Percentiles rank a stretch among this genome's conserved stretches.
Evolutionary conservation across 2,113 vertebrate species (phyloP).

Genomic region (Scomber colias): DNA sequence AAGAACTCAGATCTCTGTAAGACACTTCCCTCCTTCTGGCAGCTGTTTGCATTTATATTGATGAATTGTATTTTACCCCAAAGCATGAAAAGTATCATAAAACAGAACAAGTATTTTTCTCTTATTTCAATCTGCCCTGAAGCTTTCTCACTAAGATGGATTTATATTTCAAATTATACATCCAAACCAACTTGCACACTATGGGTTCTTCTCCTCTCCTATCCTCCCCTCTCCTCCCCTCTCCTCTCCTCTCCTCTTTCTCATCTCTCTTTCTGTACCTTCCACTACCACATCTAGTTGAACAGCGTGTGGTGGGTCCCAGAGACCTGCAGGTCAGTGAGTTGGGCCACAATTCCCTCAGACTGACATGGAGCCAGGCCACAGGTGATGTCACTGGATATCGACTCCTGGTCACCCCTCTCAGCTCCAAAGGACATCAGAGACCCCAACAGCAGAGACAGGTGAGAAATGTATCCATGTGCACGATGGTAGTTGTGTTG

Average conservation of each 20-base stretch:
- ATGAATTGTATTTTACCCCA: slow-evolving; percentile 11
- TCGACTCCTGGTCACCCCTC: slow-evolving; percentile 81
- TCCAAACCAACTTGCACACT: slow-evolving; percentile 1
- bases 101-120: slow-evolving; percentile 11
- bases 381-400: slow-evolving; percentile 88
- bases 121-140: slow-evolving; percentile 22
- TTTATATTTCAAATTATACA: slow-evolving; percentile 21
- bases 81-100: slow-evolving; percentile 11
- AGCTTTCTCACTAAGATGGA: slow-evolving; percentile 9
- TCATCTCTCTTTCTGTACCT: background rate
- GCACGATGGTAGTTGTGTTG: background rate
- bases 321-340: slow-evolving; percentile 86
- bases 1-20: background rate
- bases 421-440: slow-evolving; percentile 69
- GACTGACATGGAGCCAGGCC: slow-evolving; percentile 88
- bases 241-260: background rate
- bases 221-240: background rate
- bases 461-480: slow-evolving; percentile 71
- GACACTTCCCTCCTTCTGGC: background rate
- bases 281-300: slow-evolving; percentile 65
- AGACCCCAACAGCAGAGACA: slow-evolving; percentile 72
- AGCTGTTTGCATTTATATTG: slow-evolving; percentile 28
- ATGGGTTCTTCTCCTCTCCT: background rate
- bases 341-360: slow-evolving; percentile 85
- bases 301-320: slow-evolving; percentile 82